These are phyloP conservation scores for Nanger granti DNA, from an alignment of 2,113 vertebrate genomes.

Conservation along the genomic window DNA sequence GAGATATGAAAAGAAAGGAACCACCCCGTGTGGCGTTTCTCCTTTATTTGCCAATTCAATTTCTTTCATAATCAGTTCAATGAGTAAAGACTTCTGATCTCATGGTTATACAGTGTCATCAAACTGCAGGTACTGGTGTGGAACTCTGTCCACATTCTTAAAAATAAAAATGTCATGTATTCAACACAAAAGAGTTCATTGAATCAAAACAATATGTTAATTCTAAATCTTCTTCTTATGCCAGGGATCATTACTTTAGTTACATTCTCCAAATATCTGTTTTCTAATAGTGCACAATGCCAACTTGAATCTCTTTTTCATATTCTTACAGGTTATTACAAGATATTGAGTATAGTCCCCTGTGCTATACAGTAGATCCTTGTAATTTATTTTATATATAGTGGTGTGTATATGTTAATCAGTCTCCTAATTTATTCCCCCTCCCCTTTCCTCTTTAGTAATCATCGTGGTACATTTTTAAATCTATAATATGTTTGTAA, in stretches of 20 bases:
- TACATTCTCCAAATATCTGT: background rate
- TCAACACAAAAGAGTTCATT: background rate
- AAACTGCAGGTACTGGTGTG: background rate
- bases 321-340: background rate
- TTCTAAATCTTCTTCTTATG: background rate
- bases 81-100: background rate
- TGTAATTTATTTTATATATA: background rate
- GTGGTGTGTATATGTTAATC: background rate
- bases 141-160: background rate
- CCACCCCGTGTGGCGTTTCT: background rate
- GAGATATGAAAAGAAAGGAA: background rate
- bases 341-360: background rate
- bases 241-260: background rate
- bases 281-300: background rate
- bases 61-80: background rate
- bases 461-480: background rate
- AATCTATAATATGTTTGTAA: background rate
- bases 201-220: background rate
- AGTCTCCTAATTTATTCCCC: background rate
- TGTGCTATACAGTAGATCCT: background rate
- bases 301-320: background rate
- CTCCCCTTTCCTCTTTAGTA: background rate
- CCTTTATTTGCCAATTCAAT: background rate
- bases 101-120: background rate
- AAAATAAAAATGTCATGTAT: background rate